These are phyloP conservation scores for Homalodisca vitripennis DNA, from an alignment of 1,140 invertebrate species.

Conservation along the genomic window DNA sequence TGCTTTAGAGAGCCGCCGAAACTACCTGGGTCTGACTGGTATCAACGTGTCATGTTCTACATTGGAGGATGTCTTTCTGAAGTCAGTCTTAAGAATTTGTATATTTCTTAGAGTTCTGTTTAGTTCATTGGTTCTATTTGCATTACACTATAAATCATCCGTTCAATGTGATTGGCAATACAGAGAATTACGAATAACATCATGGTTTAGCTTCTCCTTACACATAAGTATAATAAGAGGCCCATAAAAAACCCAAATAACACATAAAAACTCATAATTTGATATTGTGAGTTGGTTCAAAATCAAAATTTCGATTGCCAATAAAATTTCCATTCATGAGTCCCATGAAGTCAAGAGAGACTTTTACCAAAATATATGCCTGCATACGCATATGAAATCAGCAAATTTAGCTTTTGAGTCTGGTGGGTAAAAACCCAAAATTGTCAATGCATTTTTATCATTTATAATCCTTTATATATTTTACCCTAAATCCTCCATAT, in stretches of 20 bases:
- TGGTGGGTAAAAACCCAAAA: no score
- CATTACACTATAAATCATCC: not conserved
- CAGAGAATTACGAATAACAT: not conserved
- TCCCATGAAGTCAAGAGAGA: no score
- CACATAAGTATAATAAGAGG: not conserved
- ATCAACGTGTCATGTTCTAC: slow-evolving; percentile 22
- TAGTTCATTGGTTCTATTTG: not conserved
- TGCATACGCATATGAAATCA: no score
- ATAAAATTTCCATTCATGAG: no score
- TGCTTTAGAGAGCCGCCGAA: slow-evolving; percentile 3
- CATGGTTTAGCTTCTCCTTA: not conserved
- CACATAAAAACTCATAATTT: not conserved
- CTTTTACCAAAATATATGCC: no score
- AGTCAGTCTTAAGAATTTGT: slow-evolving; percentile 27
- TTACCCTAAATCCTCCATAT: no score
- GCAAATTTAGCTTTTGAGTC: no score
- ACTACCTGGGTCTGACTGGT: not conserved
- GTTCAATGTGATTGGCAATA: not conserved
- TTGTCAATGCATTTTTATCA: no score
- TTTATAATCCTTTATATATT: no score
- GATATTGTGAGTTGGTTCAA: no score
- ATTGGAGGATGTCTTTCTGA: slow-evolving; percentile 38
- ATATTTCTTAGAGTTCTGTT: not conserved
- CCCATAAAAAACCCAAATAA: not conserved
- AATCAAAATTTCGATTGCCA: no score